Evolutionary conservation across 2,113 vertebrate species (phyloP), one percentile per base, ranked within the genome.

Genomic region (Festucalex cinctus): DNA sequence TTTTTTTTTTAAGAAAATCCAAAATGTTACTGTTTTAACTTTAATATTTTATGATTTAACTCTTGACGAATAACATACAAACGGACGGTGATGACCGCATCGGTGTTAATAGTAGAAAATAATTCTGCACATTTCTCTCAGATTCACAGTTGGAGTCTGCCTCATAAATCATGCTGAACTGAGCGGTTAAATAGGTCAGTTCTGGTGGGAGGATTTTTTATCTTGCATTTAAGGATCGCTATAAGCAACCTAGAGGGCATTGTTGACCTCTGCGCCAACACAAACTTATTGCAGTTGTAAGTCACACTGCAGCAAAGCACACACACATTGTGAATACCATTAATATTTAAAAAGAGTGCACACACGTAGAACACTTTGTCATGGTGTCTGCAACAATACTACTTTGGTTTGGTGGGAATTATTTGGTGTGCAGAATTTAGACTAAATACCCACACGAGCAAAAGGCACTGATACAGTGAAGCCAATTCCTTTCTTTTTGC

Each of bases 201-300:
- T 8, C 54, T 70, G 57, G 77, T 76, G 78, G 80, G 77, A 73
- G 76, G 77, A 62, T n/a, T n/a, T 36, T 70, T 71, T 73, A 74
- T 80, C 63, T 79, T 54, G 68, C 51, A 65, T 82, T 78, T 76
- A 64, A 69, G 12, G 74, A 60, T 82, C 68, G 57, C 68, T 24
- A 46, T 39, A 39, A 62, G 68, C 75, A 79, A 32, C 80, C 86
- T 79, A 14, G 1, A 63, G 79, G 87, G 70, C 51, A 44, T 41
- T 19, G 83, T 70, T 61, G 71, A 86, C 79, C 85, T 80, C 78
- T 48, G 58, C 3, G 22, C 79, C 69, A 74, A 82, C 78, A 70
- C 75, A 73, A 83, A 87, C 84, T 69, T 86, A 88, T 86, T 88
- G 80, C 79, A 68, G 46, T 70, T 74, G 83, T 87, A 89, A 82